Evolutionary conservation across 2,797 vertebrate species (phyloP), one percentile per base, ranked within the genome.

Genomic region (Sus cebifrons): DNA sequence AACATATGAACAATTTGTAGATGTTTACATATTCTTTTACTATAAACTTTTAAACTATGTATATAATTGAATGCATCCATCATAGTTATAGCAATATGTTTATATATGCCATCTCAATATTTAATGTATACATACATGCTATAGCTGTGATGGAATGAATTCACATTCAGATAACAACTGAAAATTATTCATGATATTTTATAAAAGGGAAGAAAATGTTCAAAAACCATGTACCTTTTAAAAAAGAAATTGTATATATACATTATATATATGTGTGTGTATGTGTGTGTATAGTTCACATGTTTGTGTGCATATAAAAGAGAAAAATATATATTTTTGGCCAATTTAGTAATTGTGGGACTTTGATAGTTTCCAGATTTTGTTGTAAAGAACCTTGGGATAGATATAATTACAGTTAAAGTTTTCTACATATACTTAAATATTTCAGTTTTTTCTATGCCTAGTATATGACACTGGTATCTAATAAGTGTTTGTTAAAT

Each of bases 321-420:
- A 95, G 27, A 49, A 74, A 81, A 75, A 40, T 64, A 65, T 40
- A 32, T 85, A 12, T 78, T 93, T 90, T 90, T 90, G 79, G 70
- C 25, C 36, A 67, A 52, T 74, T 8, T 79, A 40, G 85, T 56
- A 56, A 36, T 16, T 78, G 58, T 27, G 23, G 49, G 2, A 40
- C 23, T 84, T 93, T 79, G 21, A 89, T 23, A 64, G 10, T 36
- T 86, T 81, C 49, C 15, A 40, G 25, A 58, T 74, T 67, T 85
- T 93, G 11, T 21, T 86, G 6, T 67, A 85, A 88, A 1, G 44
- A 86, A 65, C 10, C 29, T 65, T 67, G 11, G 16, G 25, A 23
- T 68, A 52, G 74, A 86, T 25, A 60, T 67, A 29, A 68, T 25
- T 86, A 27, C 64, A 32, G 44, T 54, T 73, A 93, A 79, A 27